Percentiles rank a stretch among this genome's conserved stretches.
Conservation (phyloP, 2,113 vertebrate species). For the Larimichthys crocea region DNA sequence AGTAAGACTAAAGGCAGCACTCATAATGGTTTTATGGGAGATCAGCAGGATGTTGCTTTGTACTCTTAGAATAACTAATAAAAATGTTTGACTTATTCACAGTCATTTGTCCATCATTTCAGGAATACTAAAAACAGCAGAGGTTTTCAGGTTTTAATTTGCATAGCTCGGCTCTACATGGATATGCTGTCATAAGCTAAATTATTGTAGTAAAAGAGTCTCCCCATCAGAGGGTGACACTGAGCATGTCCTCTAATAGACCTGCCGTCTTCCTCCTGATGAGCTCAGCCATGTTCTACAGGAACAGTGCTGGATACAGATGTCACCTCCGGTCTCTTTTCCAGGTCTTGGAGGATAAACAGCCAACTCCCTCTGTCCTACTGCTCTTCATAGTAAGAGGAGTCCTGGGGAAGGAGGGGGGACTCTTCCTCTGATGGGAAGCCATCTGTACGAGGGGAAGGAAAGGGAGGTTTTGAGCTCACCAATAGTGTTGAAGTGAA, state of each 20-base stretch:
- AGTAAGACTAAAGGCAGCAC: not conserved
- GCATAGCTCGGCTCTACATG: not conserved
- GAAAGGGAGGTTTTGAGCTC: conserved; percentile 65
- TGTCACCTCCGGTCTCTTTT: conserved; percentile 54
- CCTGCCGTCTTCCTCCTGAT: conserved; percentile 32
- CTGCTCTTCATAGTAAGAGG: conserved; percentile 34
- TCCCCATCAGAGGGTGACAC: conserved; percentile 55
- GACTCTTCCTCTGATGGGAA: conserved; percentile 61
- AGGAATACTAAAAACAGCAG: not conserved
- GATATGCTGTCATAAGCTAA: not conserved
- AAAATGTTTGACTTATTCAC: not conserved
- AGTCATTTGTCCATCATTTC: not conserved
- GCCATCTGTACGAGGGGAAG: conserved; percentile 51
- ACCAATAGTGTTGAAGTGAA: conserved; percentile 26
- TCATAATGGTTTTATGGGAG: not conserved
- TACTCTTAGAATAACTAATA: not conserved
- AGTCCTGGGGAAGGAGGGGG: conserved; percentile 30
- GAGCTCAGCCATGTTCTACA: conserved; percentile 44
- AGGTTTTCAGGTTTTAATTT: not conserved
- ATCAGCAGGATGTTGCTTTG: not conserved
- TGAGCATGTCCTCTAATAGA: not conserved
- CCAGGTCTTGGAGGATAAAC: conserved; percentile 23
- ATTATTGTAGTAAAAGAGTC: conserved; percentile 42
- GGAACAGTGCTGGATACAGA: conserved; percentile 51
- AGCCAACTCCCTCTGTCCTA: conserved; percentile 14